Evolutionary conservation across 2,113 vertebrate species (phyloP), one percentile per base, ranked within the genome.

Genomic region (Catharus fuscescens): DNA sequence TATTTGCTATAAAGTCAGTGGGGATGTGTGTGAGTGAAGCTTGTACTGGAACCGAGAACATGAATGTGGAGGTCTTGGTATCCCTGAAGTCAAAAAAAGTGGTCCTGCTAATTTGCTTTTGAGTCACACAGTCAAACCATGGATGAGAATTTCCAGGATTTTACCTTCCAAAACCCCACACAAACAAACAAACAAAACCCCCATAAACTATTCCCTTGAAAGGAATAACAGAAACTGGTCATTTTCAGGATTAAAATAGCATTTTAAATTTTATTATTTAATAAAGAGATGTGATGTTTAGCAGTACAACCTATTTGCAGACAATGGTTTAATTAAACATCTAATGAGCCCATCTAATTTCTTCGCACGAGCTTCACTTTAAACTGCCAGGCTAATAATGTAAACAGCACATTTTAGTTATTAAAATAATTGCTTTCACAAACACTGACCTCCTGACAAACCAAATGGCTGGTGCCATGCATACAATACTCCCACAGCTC

Each of bases 251-350:
- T 81, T 69, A 72, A 83, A 92, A 44, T 9, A 60, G 17, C 10
- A 19, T 42, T 47, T 52, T 61, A 64, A 76, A 61, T 12, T 92
- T 83, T 72, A 88, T 85, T 83, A n/a, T 81, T 80, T 87, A 74
- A 86, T 54, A 81, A 80, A 18, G 34, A 79, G 60, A 69, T 11
- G 5, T 32, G 29, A 54, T 80, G 57, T 71, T 87, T 66, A 50
- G n/a, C 40, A 60, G 67, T 91, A 91, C 1, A 0, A 83, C 48
- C 80, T 56, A 66, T 69, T 93, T 90, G 67, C 85, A 88, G 70
- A 73, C 59, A 86, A 81, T 32, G 12, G 69, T n/a, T 94, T 92
- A 91, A 94, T 91, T 94, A 91, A 84, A 80, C 70, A 76, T 88
- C 82, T 92, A 80, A 92, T 62, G 50, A 90, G 64, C 20, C 78